phyloP scores from a whole-genome alignment of 2,113 vertebrate genomes.

The Elanoides forficatus region DNA sequence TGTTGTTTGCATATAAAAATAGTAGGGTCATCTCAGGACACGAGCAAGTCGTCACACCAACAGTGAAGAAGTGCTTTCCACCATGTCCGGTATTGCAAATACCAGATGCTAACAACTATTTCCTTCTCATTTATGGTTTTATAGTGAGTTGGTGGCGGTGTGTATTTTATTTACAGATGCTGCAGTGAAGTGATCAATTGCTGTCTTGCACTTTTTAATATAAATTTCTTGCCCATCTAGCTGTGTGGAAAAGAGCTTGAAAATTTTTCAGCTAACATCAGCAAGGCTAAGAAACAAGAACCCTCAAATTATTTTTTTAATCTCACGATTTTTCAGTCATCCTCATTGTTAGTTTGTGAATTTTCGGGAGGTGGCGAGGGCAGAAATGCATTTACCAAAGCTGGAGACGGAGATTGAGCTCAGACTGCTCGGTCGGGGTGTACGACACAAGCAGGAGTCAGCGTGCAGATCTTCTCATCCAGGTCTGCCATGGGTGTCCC shows the following conservation, averaged over 20 bases:
- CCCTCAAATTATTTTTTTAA: neutral
- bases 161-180: neutral
- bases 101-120: neutral
- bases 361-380: neutral
- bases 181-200: neutral
- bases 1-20: neutral
- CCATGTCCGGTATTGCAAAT: neutral
- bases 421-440: fast-evolving
- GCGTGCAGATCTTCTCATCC: neutral
- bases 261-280: neutral
- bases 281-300: neutral
- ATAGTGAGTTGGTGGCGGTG: neutral
- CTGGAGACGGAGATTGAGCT: neutral
- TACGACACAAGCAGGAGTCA: too few species aligned
- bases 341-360: neutral
- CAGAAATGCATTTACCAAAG: neutral
- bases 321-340: neutral
- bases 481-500: neutral
- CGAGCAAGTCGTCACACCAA: neutral
- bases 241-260: neutral
- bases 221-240: neutral
- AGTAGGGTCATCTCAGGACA: neutral
- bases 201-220: neutral
- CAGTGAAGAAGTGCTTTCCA: neutral
- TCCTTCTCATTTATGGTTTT: neutral